Evolutionary conservation across 2,888 invertebrate genomes (phyloP).

Genomic region (Adelphocoris suturalis): DNA sequence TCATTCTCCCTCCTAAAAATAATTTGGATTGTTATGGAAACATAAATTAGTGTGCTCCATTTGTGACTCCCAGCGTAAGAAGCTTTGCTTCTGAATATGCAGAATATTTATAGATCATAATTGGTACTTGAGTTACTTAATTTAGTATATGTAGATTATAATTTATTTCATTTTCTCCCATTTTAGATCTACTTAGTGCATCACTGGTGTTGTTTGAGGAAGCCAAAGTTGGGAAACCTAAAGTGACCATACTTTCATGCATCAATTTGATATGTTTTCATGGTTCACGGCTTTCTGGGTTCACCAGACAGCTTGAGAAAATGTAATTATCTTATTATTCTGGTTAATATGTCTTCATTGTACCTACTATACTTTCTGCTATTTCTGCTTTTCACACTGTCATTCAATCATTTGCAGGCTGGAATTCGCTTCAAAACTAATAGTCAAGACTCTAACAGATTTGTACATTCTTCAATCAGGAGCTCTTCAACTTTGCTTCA

Average conservation of each 20-base stretch:
- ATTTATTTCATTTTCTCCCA: background rate
- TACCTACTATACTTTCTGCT: conserved; percentile 2
- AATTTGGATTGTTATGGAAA: too few relatives aligned
- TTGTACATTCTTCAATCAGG: conserved; percentile 44
- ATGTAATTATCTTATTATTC: conserved; percentile 24
- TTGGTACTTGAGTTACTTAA: background rate
- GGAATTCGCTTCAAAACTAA: conserved; percentile 46
- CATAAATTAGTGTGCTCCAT: too few relatives aligned
- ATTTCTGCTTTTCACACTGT: background rate
- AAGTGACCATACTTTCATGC: conserved; percentile 55
- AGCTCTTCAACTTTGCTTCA: conserved; percentile 62
- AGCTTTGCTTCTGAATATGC: too few relatives aligned
- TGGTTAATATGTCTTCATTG: background rate
- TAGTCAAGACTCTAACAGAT: conserved; percentile 17
- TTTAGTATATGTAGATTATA: background rate
- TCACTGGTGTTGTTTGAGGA: conserved; percentile 52
- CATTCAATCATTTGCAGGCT: conserved; percentile 33
- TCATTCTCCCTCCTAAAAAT: too few relatives aligned
- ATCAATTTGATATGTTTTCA: conserved; percentile 67
- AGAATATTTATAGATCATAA: background rate
- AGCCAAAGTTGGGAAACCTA: conserved; percentile 52
- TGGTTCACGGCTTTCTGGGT: conserved; percentile 60
- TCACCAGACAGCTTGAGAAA: conserved; percentile 49
- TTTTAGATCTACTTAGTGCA: conserved; percentile 56
- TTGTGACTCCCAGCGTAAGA: too few relatives aligned